Conservation (phyloP, 2,888 invertebrate genomes). For the Plebejus argus region DNA sequence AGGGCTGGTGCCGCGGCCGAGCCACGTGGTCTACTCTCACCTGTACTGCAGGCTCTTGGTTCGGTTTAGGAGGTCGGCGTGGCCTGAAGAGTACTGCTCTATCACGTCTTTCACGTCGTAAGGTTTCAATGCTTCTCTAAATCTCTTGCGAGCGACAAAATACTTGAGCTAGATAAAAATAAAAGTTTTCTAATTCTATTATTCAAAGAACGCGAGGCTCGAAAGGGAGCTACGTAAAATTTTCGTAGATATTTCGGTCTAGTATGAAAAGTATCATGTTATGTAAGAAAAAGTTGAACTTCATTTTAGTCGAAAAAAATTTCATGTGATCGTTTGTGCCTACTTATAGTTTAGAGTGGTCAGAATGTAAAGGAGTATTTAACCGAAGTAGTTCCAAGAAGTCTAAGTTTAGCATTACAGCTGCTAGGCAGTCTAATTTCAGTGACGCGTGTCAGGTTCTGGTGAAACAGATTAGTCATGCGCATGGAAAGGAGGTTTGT, state of each 20-base stretch:
- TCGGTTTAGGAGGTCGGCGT: constrained; percentile 92
- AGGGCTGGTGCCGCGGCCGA: background rate
- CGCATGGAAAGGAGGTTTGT: constrained; percentile 34
- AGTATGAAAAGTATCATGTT: background rate
- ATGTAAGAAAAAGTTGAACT: background rate
- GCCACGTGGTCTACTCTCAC: constrained; percentile 69
- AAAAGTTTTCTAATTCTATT: constrained; percentile 54
- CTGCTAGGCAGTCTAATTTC: constrained; percentile 30
- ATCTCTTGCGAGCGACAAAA: constrained; percentile 94
- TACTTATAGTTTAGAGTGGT: constrained; percentile 37
- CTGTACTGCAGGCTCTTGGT: constrained; percentile 93
- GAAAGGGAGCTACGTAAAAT: background rate
- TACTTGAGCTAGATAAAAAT: constrained; percentile 88
- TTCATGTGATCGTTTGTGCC: constrained; percentile 40
- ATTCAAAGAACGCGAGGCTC: background rate
- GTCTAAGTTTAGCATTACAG: constrained; percentile 19
- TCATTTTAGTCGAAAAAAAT: constrained; percentile 19
- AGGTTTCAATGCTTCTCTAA: constrained; percentile 95
- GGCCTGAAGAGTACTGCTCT: constrained; percentile 94
- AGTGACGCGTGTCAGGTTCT: constrained; percentile 33
- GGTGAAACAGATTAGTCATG: constrained; percentile 39
- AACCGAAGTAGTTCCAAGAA: constrained; percentile 4
- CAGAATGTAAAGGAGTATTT: constrained; percentile 3
- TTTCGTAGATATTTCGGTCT: background rate
- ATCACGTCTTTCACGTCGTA: constrained; percentile 97